Percentiles rank a stretch among this genome's conserved stretches.
These are phyloP conservation scores for Arrhamphus sclerolepis DNA, from an alignment of 2,797 vertebrate genomes.

Conservation along the genomic window DNA sequence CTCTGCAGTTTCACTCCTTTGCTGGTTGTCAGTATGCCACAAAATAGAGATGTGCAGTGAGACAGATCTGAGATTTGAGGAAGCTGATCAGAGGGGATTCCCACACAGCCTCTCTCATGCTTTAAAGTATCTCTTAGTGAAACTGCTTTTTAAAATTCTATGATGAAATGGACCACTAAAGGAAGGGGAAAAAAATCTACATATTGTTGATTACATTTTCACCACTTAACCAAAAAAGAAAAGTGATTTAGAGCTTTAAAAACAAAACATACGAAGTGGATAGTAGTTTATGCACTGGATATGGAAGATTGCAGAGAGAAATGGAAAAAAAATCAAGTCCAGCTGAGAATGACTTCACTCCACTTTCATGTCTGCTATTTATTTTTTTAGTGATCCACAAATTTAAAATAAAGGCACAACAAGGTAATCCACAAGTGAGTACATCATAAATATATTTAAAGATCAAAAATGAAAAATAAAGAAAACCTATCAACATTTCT, in stretches of 20 bases:
- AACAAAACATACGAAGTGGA: too few species aligned
- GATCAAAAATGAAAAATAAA: too few species aligned
- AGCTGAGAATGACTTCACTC: conserved; percentile 28
- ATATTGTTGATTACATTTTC: too few species aligned
- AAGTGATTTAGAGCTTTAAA: too few species aligned
- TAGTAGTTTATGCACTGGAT: not conserved
- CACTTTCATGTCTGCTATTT: not conserved
- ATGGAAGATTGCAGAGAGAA: conserved; percentile 5
- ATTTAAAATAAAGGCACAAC: not conserved
- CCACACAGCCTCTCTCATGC: not conserved
- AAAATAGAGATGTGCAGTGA: conserved; percentile 19
- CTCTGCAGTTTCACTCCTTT: not conserved
- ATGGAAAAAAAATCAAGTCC: conserved; percentile 20
- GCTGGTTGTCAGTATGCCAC: conserved; percentile 11
- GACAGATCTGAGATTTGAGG: not conserved
- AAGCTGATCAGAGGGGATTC: conserved; percentile 1
- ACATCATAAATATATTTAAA: too few species aligned
- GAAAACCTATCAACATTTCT: too few species aligned
- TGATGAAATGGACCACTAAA: too few species aligned
- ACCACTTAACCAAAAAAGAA: too few species aligned
- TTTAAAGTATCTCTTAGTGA: too few species aligned
- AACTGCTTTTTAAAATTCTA: too few species aligned
- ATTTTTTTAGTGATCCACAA: not conserved
- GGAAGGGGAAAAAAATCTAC: too few species aligned
- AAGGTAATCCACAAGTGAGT: not conserved